phyloP scores from a whole-genome alignment of 2,113 vertebrate species.

The Canis aureus region DNA sequence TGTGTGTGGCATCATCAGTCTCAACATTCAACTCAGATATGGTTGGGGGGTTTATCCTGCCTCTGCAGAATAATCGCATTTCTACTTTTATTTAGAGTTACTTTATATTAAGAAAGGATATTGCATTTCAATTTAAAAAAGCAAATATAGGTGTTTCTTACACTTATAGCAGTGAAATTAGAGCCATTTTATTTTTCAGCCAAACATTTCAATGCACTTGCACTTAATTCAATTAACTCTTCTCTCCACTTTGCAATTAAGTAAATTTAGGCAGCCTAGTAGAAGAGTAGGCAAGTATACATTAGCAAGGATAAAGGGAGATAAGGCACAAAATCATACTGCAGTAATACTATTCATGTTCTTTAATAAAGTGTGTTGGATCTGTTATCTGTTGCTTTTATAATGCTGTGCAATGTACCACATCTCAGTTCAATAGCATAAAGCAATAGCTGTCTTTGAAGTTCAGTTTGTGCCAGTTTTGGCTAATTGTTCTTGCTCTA shows the following conservation, averaged over 20 bases:
- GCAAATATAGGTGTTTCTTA: not conserved
- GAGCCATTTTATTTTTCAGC: not conserved
- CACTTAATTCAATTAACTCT: not conserved
- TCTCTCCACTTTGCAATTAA: not conserved
- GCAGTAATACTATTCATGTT: not conserved
- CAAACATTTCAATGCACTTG: not conserved
- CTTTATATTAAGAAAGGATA: not conserved
- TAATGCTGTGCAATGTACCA: not conserved
- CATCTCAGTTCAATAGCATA: not conserved
- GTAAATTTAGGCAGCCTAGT: not conserved
- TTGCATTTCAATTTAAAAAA: not conserved
- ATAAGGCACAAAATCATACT: not conserved
- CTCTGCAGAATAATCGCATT: not conserved
- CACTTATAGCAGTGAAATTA: not conserved
- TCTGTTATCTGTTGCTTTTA: not conserved
- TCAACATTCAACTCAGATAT: not conserved
- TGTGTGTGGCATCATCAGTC: not conserved
- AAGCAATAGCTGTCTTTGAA: not conserved
- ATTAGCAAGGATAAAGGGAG: not conserved
- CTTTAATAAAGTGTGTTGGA: not conserved
- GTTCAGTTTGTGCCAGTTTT: not conserved
- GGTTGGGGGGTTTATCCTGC: not conserved
- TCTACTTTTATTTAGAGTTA: not conserved
- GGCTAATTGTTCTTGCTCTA: not conserved
- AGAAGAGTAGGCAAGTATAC: not conserved